Base-by-base conservation (phyloP, 2,888 invertebrate species). In the Dolomedes plantarius region DNA sequence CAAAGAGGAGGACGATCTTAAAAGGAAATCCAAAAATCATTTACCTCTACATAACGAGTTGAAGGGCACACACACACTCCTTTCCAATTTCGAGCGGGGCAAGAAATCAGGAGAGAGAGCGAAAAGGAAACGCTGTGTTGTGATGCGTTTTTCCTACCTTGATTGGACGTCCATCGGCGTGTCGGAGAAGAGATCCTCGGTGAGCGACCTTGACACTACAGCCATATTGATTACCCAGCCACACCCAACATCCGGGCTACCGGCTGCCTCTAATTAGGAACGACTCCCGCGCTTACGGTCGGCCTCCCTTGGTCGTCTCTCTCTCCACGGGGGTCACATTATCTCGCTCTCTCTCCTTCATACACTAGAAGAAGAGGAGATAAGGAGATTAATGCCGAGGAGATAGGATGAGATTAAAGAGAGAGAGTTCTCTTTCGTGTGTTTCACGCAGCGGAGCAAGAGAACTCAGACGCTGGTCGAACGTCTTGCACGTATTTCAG, bases 221-320 rank as follows among this genome's bases (percentile, higher is more conserved):
- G 86, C 86, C 86, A 86, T 86, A 81, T 86, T 86, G 86, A 86
- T 86, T 86, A 72, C 80, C 86, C 79, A 46, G 72, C 86, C 86
- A 80, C 86, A 86, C 86, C 86, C 86, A 86, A 86, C 80, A 86
- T 86, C 86, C 86, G 86, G 86, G 86, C 80, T 77, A 81, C 76
- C 80, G 80, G 81, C 77, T 56, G 76, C 64, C 71, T 79, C 75
- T 80, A 86, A 79, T 79, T 80, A 79, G 71, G 69, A 69, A 78
- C 74, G 74, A 75, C 79, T 75, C 79, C 86, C 86, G 79, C 75
- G 79, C 79, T 75, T 80, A 86, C 86, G 56, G 41, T 71, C 13
- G 23, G 6, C 23, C 39, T 27, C 39, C 46, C 50, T 11, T 62
- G 36, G 41, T 29, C 27, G 16, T 65, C 11, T 62, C 11, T 62